Evolutionary conservation across 2,113 vertebrate genomes (phyloP), one percentile per base, ranked within the genome.

Genomic region (Egretta garzetta): DNA sequence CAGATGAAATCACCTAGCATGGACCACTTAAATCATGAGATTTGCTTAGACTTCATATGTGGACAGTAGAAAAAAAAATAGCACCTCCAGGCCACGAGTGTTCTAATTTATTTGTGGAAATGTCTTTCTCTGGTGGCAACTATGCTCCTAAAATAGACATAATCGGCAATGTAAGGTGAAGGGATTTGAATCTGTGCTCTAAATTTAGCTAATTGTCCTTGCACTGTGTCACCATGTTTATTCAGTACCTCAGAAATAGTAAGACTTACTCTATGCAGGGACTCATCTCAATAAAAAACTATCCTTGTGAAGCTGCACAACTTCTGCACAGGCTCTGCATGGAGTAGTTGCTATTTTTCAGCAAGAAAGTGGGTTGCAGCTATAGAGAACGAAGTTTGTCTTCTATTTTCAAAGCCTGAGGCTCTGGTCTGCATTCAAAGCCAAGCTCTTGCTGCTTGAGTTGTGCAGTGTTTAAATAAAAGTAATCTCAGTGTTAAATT

Each of bases 401-500:
- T 97, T 96, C 91, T 94, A 23, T 95, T 95, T 93, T 95, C 5
- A 2, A 96, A 91, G 91, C 86, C 84, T 2, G 3, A 91, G 80
- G 86, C 88, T 93, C 73, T 13, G 26, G 64, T 89, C 73, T 87
- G 49, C 86, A 79, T 73, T 85, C 3, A 80, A 92, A 94, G 91
- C 66, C 95, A 95, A 91, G 47, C 86, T 94, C 58, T 95, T 82
- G 37, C 86, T 95, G 91, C 84, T 76, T 91, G 83, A 94, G 58
- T 87, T 95, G 66, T 76, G 77, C 63, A 68, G 62, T 87, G 83
- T 95, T 96, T 96, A 96, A 96, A 96, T 91, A 96, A 96, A 97
- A 97, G 91, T 82, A 95, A 96, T 91, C 45, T 95, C 66, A 27
- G 73, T 92, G 86, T 94, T 94, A 96, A 96, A 95, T 96, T 92